Percentiles rank a stretch among this genome's conserved stretches.
Conservation (phyloP, 2,113 vertebrate genomes). For the Cinclus cinclus region DNA sequence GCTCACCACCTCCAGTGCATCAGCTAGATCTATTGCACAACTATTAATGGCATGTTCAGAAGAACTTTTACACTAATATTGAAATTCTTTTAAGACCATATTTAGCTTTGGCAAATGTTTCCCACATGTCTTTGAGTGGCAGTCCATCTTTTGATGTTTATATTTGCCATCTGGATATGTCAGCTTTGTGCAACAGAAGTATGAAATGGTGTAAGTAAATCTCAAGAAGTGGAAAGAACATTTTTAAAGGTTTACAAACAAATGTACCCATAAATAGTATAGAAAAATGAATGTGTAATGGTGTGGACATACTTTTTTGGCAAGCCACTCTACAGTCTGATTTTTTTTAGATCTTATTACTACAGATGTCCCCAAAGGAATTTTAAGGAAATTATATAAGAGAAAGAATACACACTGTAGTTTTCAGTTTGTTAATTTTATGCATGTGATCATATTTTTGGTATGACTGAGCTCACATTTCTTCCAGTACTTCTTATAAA, state of each 20-base stretch:
- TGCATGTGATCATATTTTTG: not conserved
- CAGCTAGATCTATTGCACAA: constrained; percentile 1
- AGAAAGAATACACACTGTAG: not conserved
- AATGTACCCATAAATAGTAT: not conserved
- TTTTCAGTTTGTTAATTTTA: not conserved
- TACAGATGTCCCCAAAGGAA: not conserved
- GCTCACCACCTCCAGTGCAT: not conserved
- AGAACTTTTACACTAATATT: not conserved
- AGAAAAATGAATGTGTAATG: not conserved
- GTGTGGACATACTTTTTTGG: not conserved
- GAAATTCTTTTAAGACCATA: not conserved
- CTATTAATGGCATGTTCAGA: constrained; percentile 10
- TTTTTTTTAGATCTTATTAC: not conserved
- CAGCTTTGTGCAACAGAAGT: constrained; percentile 37
- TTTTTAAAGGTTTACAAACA: constrained; percentile 38
- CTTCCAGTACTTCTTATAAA: not conserved
- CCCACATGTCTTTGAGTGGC: constrained; percentile 48
- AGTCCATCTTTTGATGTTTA: constrained; percentile 49
- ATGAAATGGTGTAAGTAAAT: not conserved
- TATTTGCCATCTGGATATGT: constrained; percentile 61
- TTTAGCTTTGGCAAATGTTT: constrained; percentile 36
- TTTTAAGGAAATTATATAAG: not conserved
- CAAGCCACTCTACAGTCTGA: not conserved
- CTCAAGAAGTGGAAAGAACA: not conserved
- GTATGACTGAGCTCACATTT: not conserved